Evolutionary conservation across 2,888 invertebrate genomes (phyloP), one percentile per base, ranked within the genome.

Genomic region (Nephrotoma flavescens): DNA sequence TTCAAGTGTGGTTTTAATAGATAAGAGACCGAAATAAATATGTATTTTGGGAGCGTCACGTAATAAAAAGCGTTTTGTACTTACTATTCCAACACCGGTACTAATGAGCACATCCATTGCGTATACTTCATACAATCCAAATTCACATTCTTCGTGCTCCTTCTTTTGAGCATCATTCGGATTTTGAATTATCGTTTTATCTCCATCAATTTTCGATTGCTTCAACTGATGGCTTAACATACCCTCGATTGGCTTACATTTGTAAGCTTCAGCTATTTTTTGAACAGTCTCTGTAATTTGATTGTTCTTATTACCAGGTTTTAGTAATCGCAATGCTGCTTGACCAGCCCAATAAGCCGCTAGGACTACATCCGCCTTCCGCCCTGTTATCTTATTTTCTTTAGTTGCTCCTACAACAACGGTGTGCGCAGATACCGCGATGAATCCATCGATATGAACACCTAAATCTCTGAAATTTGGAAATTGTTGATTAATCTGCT

Each of bases 61-160:
- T 52, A 15, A 2, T 19, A 31, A 31, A 71, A 52, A 86, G 31
- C 11, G 11, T 71, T 42, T 31, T 31, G 31, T 52, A 92, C 94
- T 92, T 92, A 96, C 96, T 91, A 96, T 95, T 90, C 98, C 98
- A 90, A 98, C 98, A 86, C 99, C 99, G 87, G 97, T 96, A 90
- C 98, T 97, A 88, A 99, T 94, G 87, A 99, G 94, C n/a, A 99
- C 97, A 93, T 99, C 99, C 94, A 99, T 96, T 42, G 97, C 99
- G 92, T 98, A 99, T 0, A 99, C 99, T 93, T 99, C 99, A 91
- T 99, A 96, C 86, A 96, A 96, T 91, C 98, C 98, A 91, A 99
- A 95, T 87, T 96, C 97, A 90, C 96, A 97, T 91, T 99, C 99
- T 92, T 99, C 99, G 91, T 99, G 98, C 90, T 99, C 99, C 90